phyloP scores from a whole-genome alignment of 2,113 vertebrate species.

The Mesitornis unicolor region DNA sequence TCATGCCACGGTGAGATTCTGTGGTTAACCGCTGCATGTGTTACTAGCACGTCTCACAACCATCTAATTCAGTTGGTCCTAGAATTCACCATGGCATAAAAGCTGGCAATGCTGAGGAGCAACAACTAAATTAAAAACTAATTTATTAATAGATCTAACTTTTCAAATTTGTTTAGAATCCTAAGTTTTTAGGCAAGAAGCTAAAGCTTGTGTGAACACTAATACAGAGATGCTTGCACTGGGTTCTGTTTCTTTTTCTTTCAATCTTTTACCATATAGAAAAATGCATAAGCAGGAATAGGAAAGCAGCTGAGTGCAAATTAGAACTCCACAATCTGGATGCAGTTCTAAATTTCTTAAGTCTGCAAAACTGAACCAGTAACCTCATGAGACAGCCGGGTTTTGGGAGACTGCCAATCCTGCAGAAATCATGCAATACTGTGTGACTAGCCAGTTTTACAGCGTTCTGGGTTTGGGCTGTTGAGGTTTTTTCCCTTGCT shows the following conservation, averaged over 20 bases:
- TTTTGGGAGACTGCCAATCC: background rate
- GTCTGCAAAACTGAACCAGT: background rate
- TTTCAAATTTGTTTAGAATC: background rate
- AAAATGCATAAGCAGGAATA: background rate
- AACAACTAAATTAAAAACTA: rapidly evolving
- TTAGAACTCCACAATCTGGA: background rate
- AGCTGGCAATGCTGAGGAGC: background rate
- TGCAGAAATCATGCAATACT: background rate
- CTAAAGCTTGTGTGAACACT: no score
- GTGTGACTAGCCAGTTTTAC: background rate
- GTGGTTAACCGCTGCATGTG: background rate
- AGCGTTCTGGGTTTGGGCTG: background rate
- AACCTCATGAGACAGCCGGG: background rate
- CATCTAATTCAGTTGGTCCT: background rate
- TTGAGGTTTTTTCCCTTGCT: background rate
- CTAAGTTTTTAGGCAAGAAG: background rate
- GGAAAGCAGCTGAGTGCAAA: background rate
- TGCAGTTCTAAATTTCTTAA: background rate
- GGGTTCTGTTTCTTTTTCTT: background rate
- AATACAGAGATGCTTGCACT: background rate
- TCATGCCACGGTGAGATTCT: background rate
- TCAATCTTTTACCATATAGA: background rate
- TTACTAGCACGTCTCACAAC: background rate
- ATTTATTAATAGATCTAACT: background rate
- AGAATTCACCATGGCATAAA: background rate